Evolutionary conservation across 2,888 invertebrate species (phyloP).

Genomic region (Yponomeuta plumbellus): DNA sequence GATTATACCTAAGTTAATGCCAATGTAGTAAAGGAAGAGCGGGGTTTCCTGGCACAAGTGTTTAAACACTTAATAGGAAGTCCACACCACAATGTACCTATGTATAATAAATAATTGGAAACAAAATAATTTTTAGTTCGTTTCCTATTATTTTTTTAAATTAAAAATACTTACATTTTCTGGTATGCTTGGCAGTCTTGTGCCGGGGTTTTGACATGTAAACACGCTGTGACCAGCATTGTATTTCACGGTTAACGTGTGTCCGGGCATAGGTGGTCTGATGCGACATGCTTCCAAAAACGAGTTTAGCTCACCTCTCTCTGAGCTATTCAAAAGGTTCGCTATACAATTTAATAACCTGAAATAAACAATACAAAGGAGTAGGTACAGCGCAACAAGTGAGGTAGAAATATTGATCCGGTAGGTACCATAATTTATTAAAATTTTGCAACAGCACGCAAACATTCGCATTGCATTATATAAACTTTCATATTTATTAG

Average conservation of each 20-base stretch:
- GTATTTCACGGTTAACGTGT: slow-evolving; percentile 57
- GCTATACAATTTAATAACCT: slow-evolving; percentile 90
- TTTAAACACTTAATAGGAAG: too few species aligned
- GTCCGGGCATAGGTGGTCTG: slow-evolving; percentile 58
- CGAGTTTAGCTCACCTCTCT: slow-evolving; percentile 50
- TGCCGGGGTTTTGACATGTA: slow-evolving; percentile 84
- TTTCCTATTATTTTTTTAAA: too few species aligned
- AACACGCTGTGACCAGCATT: slow-evolving; percentile 62
- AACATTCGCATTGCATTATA: too few species aligned
- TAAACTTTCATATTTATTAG: too few species aligned
- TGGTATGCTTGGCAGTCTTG: slow-evolving; percentile 94
- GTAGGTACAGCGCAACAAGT: neutral
- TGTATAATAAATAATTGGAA: too few species aligned
- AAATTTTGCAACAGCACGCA: neutral
- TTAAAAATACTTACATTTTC: slow-evolving; percentile 87
- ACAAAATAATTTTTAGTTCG: too few species aligned
- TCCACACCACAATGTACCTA: too few species aligned
- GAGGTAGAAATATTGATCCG: neutral
- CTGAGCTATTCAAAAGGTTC: slow-evolving; percentile 79
- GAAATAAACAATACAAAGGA: slow-evolving; percentile 26
- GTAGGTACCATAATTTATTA: neutral
- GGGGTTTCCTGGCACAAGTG: too few species aligned
- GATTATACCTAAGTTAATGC: too few species aligned
- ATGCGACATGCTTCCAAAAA: slow-evolving; percentile 61
- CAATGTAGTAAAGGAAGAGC: too few species aligned